Evolutionary conservation across 2,113 vertebrate genomes (phyloP).

Genomic region (Salvelinus sp.): DNA sequence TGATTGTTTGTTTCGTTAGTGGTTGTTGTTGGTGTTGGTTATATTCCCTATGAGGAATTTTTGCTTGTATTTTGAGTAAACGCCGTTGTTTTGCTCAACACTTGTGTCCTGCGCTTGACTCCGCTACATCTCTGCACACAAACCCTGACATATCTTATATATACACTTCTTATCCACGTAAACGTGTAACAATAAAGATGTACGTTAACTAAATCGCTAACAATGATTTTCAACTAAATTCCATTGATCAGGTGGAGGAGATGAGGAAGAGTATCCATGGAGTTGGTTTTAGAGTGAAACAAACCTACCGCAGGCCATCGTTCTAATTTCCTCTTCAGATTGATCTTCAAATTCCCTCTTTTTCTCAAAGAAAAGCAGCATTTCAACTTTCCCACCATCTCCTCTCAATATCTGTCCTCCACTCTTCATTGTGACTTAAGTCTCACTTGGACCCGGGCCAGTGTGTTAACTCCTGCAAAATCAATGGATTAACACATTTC

Average conservation of each 20-base stretch:
- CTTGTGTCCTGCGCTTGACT: too few species aligned
- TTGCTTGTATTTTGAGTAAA: too few species aligned
- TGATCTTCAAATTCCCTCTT: conserved; percentile 51
- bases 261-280: not conserved
- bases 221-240: not conserved
- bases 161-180: not conserved
- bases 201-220: not conserved
- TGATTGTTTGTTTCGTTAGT: too few species aligned
- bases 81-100: too few species aligned
- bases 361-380: conserved; percentile 58
- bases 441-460: conserved; percentile 67
- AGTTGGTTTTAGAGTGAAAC: not conserved
- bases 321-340: conserved; percentile 51
- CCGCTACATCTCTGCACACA: too few species aligned
- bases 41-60: too few species aligned
- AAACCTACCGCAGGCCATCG: conserved; percentile 49
- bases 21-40: too few species aligned
- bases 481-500: conserved; percentile 74
- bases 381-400: conserved; percentile 73
- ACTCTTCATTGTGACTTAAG: conserved; percentile 71
- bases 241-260: not conserved
- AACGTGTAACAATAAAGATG: not conserved
- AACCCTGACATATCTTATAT: not conserved
- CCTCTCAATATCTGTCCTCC: conserved; percentile 58
- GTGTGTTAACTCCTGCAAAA: conserved; percentile 70